These are phyloP conservation scores for Hartigia nigra DNA, from an alignment of 2,888 invertebrate species.

Conservation along the genomic window DNA sequence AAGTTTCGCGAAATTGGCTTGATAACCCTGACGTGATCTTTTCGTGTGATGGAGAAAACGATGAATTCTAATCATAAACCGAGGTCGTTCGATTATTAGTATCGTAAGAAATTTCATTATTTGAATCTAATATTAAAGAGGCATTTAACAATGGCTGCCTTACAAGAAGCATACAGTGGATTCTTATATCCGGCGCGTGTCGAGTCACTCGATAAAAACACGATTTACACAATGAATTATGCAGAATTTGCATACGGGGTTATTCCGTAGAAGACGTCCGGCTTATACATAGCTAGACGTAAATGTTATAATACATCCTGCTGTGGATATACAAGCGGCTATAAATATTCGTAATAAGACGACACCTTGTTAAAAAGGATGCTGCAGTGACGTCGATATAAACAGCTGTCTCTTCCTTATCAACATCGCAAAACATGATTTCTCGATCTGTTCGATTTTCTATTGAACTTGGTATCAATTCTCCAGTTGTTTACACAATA, in stretches of 20 bases:
- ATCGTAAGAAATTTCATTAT: not conserved
- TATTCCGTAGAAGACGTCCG: slow-evolving; percentile 3
- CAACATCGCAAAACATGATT: not conserved
- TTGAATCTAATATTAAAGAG: not conserved
- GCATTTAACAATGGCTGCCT: not conserved
- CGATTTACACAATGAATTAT: not conserved
- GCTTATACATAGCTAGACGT: not conserved
- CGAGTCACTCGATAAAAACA: not conserved
- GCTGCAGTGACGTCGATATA: not conserved
- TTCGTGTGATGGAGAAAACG: not conserved
- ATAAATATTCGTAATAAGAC: not conserved
- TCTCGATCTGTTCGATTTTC: not conserved
- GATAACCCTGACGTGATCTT: not conserved
- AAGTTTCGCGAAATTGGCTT: not conserved
- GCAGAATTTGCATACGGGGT: slow-evolving; percentile 1
- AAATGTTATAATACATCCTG: slow-evolving; percentile 1
- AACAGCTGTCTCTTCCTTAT: not conserved
- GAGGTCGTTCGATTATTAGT: not conserved
- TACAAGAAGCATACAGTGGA: not conserved
- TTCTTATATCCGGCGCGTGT: not conserved
- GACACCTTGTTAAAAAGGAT: not conserved
- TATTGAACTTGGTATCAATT: not conserved
- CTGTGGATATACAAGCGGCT: not conserved
- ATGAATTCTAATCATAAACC: not conserved
- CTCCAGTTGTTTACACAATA: not conserved